Evolutionary conservation across 2,797 vertebrate genomes (phyloP).

Genomic region (Chrysocyon brachyurus): DNA sequence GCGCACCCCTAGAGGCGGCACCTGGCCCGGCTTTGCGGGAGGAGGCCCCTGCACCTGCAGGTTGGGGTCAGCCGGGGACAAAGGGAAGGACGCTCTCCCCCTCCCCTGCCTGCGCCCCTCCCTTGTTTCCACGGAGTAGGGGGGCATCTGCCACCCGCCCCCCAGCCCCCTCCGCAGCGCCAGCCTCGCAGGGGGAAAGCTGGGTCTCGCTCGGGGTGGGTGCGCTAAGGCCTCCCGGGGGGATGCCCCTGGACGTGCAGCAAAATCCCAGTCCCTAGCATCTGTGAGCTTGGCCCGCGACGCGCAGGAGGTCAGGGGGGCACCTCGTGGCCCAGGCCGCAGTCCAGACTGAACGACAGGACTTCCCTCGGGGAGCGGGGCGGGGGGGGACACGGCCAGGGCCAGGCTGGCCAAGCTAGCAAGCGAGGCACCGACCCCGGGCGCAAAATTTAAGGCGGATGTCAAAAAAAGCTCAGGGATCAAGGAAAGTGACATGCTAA

Average conservation of each 20-base stretch:
- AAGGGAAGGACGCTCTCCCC: not conserved
- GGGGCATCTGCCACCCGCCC: not conserved
- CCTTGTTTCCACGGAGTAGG: not conserved
- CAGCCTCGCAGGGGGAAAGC: too few species aligned
- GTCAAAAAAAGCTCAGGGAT: not conserved
- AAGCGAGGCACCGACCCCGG: not conserved
- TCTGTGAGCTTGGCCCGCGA: not conserved
- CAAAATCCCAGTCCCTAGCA: not conserved
- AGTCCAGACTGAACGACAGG: not conserved
- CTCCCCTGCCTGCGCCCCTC: not conserved
- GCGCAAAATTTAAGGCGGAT: not conserved
- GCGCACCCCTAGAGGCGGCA: not conserved
- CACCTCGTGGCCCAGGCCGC: not conserved
- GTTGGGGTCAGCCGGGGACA: slow-evolving; percentile 34
- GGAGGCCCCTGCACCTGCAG: not conserved
- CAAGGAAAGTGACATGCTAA: not conserved
- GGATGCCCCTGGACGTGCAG: not conserved
- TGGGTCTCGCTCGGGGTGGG: too few species aligned
- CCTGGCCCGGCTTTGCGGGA: not conserved
- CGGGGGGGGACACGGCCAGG: not conserved
- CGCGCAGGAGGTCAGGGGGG: not conserved
- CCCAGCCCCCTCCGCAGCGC: too few species aligned
- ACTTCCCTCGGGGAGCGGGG: too few species aligned
- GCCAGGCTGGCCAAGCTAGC: too few species aligned
- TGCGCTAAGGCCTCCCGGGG: too few species aligned